These are phyloP conservation scores for Jacana jacana DNA, from an alignment of 2,113 vertebrate species.

Conservation along the genomic window DNA sequence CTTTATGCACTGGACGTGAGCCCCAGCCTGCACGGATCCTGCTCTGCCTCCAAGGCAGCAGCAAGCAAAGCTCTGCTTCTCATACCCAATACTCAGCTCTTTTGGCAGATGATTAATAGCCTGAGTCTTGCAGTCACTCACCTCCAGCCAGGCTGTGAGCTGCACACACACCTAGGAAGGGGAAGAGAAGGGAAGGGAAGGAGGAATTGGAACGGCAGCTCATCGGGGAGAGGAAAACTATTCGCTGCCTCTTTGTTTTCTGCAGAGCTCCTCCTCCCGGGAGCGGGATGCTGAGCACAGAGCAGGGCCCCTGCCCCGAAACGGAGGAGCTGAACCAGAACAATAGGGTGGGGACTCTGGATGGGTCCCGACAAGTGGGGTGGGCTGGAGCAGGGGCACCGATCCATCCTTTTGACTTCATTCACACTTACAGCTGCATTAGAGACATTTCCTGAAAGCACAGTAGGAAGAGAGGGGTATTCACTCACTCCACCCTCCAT, in stretches of 20 bases:
- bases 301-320: slow-evolving; percentile 62
- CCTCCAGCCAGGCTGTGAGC: slow-evolving; percentile 6
- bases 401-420: slow-evolving; percentile 73
- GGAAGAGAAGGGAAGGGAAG: not conserved
- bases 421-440: slow-evolving; percentile 68
- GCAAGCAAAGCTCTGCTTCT: slow-evolving; percentile 11
- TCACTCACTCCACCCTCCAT: slow-evolving; percentile 73
- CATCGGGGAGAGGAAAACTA: slow-evolving; percentile 29
- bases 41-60: not conserved
- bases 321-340: slow-evolving; percentile 63
- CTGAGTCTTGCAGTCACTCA: not conserved
- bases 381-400: slow-evolving; percentile 28
- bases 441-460: slow-evolving; percentile 76
- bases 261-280: slow-evolving; percentile 44
- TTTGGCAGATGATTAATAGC: slow-evolving; percentile 37
- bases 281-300: slow-evolving; percentile 36
- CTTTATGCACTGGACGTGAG: fast-evolving
- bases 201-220: not conserved
- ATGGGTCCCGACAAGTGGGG: slow-evolving; percentile 35
- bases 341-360: slow-evolving; percentile 70
- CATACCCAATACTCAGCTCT: slow-evolving; percentile 22
- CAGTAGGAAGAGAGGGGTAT: slow-evolving; percentile 76
- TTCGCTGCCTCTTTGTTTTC: slow-evolving; percentile 48
- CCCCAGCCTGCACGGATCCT: not conserved
- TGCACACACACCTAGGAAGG: slow-evolving; percentile 48